These are phyloP conservation scores for Pelecanus crispus DNA, from an alignment of 2,113 vertebrate species.

Conservation along the genomic window DNA sequence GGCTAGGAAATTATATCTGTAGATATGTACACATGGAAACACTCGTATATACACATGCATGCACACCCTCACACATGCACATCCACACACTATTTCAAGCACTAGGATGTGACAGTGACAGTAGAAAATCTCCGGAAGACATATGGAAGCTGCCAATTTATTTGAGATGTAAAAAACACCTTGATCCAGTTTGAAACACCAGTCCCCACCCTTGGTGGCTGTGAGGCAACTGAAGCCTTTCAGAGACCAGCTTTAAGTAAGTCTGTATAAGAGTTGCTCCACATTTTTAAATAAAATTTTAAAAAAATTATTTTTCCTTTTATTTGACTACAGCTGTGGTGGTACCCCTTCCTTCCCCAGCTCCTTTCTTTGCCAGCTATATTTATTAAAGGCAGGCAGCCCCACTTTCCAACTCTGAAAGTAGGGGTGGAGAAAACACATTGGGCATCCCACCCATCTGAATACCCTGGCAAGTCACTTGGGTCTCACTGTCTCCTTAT, in stretches of 20 bases:
- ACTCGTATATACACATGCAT: neutral
- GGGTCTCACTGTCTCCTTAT: neutral
- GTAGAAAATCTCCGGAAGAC: neutral
- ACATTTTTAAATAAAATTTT: neutral
- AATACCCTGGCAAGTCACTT: neutral
- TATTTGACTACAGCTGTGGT: neutral
- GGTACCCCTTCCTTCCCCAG: neutral
- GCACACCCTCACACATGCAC: neutral
- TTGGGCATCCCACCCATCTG: neutral
- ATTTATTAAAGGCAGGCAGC: neutral
- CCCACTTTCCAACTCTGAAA: neutral
- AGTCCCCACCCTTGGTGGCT: neutral
- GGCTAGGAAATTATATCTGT: neutral
- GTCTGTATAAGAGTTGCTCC: neutral
- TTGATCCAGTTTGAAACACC: neutral
- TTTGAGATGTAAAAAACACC: neutral
- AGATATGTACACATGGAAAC: neutral
- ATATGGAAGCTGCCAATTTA: neutral
- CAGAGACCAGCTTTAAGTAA: neutral
- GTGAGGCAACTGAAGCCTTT: neutral
- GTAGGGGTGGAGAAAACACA: neutral
- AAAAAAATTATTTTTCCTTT: neutral
- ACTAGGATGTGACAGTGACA: no score
- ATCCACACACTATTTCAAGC: rapidly evolving
- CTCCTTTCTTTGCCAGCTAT: neutral